Evolutionary conservation across 2,888 invertebrate genomes (phyloP), one percentile per base, ranked within the genome.

Genomic region (Abscondita cerata): DNA sequence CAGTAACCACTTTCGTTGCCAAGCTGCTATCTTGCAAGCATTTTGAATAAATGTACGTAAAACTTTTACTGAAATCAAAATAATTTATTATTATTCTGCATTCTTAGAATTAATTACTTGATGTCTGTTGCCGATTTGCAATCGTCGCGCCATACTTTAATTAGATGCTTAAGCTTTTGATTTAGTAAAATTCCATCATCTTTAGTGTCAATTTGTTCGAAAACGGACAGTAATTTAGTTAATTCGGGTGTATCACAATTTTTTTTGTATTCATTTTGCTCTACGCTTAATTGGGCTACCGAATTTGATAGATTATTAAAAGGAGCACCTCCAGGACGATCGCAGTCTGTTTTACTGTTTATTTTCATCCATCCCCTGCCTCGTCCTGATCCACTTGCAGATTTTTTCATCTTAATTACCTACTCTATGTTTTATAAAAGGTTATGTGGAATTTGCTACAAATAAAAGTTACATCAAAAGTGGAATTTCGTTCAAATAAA

Each of bases 141-240:
- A 25, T 72, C 73, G 19, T 73, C 62, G 16, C 67, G 64, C 75
- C 78, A 78, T 40, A 67, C 68, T 52, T 76, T 73, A 18, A 76
- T 61, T 36, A 80, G 74, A 59, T 73, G 67, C 65, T 74, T 76
- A 12, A 79, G 69, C 67, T 80, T 81, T 58, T 78, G 75, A 66
- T 80, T 80, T 55, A 79, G 73, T 59, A 75, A 64, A 50, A 80
- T 80, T 4, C 80, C 80, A 69, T 81, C 80, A 65, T 81, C 81
- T 8, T 71, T 69, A 8, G 71, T 55, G 64, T 73, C 73, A 19
- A 80, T 66, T 58, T 74, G 71, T 47, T 73, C 73, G n/a, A 80
- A 67, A 60, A 69, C 68, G 4, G 68, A 68, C 16, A 78, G 66
- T 19, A 79, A 67, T 47, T 72, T 71, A n/a, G 65, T 65, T 68